These are phyloP conservation scores for Oscheius sp. DNA, from an alignment of 2,888 invertebrate genomes.

Conservation along the genomic window DNA sequence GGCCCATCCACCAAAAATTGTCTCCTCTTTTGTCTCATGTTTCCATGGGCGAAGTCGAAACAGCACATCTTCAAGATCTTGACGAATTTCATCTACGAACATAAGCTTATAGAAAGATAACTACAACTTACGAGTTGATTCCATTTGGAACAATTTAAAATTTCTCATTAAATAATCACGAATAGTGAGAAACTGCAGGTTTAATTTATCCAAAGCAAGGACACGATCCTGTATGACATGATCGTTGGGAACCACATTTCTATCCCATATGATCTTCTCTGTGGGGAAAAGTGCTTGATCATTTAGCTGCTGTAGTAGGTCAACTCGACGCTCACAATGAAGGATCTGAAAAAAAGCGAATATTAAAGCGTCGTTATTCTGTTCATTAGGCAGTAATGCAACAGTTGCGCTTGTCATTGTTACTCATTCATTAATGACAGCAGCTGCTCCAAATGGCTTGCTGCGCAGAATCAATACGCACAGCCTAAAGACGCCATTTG, in stretches of 20 bases:
- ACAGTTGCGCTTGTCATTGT: not conserved
- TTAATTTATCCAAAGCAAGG: constrained; percentile 93
- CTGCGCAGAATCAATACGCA: constrained; percentile 6
- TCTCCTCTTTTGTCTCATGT: constrained; percentile 66
- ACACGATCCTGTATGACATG: constrained; percentile 92
- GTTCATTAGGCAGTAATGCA: not conserved
- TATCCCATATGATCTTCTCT: constrained; percentile 98
- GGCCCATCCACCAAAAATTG: constrained; percentile 97
- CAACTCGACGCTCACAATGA: constrained; percentile 64
- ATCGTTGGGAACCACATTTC: constrained; percentile 96
- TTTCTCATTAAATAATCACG: constrained; percentile 97
- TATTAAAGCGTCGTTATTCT: no score
- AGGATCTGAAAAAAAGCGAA: constrained; percentile 58
- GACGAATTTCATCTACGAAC: constrained; percentile 98
- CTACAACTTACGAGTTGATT: constrained; percentile 85
- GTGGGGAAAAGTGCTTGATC: constrained; percentile 98
- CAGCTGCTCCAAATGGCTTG: constrained; percentile 1
- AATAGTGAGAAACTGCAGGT: constrained; percentile 95
- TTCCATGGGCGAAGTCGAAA: constrained; percentile 94
- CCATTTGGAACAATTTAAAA: constrained; percentile 94
- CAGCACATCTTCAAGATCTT: constrained; percentile 96
- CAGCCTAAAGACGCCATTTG: not conserved
- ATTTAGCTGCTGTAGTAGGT: constrained; percentile 88
- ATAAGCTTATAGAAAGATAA: constrained; percentile 80
- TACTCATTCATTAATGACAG: constrained; percentile 5